These are phyloP conservation scores for Athene noctua DNA, from an alignment of 2,113 vertebrate species.

Conservation along the genomic window DNA sequence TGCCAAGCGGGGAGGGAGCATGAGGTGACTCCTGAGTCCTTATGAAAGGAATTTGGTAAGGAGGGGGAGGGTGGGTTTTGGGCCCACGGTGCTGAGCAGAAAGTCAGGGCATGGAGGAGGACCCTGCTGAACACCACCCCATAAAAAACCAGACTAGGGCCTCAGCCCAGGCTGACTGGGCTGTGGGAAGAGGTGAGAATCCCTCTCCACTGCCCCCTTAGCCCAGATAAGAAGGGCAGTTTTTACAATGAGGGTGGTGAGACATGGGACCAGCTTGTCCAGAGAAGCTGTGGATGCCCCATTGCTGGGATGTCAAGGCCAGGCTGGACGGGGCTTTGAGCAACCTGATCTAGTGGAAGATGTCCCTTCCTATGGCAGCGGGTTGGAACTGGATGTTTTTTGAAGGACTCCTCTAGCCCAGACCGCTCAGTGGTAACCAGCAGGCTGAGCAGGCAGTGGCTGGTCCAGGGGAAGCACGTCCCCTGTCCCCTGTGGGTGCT, in stretches of 20 bases:
- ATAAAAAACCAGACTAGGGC: fast-evolving
- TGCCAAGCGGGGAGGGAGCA: neutral
- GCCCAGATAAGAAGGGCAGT: neutral
- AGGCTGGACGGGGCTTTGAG: neutral
- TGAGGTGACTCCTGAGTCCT: neutral
- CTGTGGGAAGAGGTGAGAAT: neutral
- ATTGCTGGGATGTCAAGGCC: neutral
- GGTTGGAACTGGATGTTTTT: neutral
- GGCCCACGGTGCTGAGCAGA: neutral
- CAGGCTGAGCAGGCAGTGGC: neutral
- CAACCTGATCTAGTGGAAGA: neutral
- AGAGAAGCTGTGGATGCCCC: neutral
- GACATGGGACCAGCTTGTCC: neutral
- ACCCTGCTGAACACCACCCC: neutral
- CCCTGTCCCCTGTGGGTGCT: neutral
- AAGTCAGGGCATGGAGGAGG: neutral
- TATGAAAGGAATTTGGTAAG: neutral
- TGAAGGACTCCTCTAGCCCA: neutral
- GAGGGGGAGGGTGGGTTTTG: neutral
- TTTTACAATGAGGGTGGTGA: fast-evolving
- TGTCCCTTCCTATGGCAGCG: neutral
- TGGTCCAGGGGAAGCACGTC: fast-evolving
- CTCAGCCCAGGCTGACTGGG: neutral
- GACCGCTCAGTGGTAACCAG: neutral
- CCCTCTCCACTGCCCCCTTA: neutral